phyloP scores from a whole-genome alignment of 2,797 vertebrate genomes.

The Megaceryle alcyon region DNA sequence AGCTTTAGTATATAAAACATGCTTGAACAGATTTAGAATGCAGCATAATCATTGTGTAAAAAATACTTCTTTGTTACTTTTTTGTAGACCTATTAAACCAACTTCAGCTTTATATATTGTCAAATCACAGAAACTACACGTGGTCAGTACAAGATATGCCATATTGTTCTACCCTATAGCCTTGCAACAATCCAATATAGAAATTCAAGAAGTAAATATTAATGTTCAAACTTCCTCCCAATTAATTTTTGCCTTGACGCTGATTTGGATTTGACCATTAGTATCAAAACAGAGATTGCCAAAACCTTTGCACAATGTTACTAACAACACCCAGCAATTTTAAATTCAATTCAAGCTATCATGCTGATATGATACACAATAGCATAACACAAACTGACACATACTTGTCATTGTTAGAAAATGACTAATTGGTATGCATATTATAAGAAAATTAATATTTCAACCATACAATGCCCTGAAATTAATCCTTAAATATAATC shows the following conservation, averaged over 20 bases:
- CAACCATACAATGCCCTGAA: rapidly evolving
- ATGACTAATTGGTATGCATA: not conserved
- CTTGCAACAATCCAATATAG: not conserved
- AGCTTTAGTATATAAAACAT: not conserved
- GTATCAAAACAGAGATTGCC: not conserved
- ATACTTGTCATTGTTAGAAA: not conserved
- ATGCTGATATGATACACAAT: not conserved
- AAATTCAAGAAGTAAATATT: not conserved
- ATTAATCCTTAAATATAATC: not conserved
- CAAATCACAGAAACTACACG: not conserved
- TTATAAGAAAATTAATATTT: not conserved
- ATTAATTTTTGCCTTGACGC: not conserved
- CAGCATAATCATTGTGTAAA: not conserved
- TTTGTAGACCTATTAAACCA: not conserved
- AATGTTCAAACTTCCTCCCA: not conserved
- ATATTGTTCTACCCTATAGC: not conserved
- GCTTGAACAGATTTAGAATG: not conserved
- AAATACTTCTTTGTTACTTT: not conserved
- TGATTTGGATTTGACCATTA: not conserved
- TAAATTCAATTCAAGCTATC: not conserved
- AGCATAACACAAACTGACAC: not conserved
- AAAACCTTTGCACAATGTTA: not conserved
- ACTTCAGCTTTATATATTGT: not conserved
- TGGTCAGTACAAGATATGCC: not conserved
- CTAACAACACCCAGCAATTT: not conserved